Conservation (phyloP, 2,888 invertebrate genomes). For the Yponomeuta plumbellus region DNA sequence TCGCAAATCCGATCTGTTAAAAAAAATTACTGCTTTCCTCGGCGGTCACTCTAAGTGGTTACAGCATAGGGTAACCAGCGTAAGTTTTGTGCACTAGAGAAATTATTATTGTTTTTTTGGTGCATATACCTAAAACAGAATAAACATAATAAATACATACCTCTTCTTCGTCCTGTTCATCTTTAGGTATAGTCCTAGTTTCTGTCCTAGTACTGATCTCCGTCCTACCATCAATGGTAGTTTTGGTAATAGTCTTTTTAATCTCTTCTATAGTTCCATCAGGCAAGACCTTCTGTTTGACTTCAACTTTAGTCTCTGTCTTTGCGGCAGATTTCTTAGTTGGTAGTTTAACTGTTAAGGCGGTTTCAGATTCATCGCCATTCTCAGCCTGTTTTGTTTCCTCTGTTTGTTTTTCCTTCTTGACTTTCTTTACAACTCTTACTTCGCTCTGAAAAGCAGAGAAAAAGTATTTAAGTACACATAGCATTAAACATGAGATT, state of each 20-base stretch:
- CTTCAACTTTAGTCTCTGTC: slow-evolving; percentile 66
- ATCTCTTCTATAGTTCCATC: slow-evolving; percentile 62
- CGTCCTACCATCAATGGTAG: slow-evolving; percentile 62
- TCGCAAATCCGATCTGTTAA: too few species aligned
- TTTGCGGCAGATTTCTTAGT: slow-evolving; percentile 58
- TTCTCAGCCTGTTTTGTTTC: slow-evolving; percentile 39
- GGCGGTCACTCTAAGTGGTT: too few species aligned
- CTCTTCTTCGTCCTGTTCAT: slow-evolving; percentile 35
- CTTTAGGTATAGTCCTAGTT: slow-evolving; percentile 59
- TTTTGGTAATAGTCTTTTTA: slow-evolving; percentile 64
- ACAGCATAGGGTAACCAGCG: too few species aligned
- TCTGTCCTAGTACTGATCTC: slow-evolving; percentile 63
- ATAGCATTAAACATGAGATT: neutral
- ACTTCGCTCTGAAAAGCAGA: slow-evolving; percentile 59
- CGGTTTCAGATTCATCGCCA: slow-evolving; percentile 52
- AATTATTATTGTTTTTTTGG: neutral
- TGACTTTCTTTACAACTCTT: slow-evolving; percentile 50
- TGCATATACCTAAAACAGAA: neutral
- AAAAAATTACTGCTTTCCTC: too few species aligned
- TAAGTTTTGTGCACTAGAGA: neutral
- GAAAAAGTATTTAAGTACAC: slow-evolving; percentile 19
- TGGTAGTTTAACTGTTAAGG: slow-evolving; percentile 56
- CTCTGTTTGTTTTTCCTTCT: slow-evolving; percentile 45
- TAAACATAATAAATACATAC: neutral
- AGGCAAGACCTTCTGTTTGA: slow-evolving; percentile 52